phyloP scores from a whole-genome alignment of 2,888 invertebrate species.

The Sphaeridia pumilis region DNA sequence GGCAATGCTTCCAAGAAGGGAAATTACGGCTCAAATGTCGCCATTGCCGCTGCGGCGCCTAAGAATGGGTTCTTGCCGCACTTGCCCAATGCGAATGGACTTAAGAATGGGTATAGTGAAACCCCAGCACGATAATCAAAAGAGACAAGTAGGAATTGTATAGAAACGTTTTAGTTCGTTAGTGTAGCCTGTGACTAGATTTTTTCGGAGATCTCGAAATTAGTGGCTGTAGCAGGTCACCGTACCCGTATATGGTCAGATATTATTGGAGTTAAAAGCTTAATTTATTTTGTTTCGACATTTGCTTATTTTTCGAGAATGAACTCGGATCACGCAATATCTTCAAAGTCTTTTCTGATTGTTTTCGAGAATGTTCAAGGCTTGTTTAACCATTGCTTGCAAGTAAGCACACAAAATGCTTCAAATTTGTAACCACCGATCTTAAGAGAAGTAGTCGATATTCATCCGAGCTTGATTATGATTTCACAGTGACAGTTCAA shows the following conservation, averaged over 20 bases:
- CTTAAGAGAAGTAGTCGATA: background rate
- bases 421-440: conserved; percentile 1
- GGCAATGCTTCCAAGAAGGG: conserved; percentile 7
- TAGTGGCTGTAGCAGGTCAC: too few relatives aligned
- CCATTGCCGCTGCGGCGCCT: background rate
- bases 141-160: too few relatives aligned
- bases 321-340: too few relatives aligned
- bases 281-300: background rate
- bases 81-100: background rate
- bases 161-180: background rate
- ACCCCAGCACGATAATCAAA: background rate
- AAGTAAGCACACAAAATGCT: too few relatives aligned
- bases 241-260: too few relatives aligned
- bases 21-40: background rate
- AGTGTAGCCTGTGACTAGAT: background rate
- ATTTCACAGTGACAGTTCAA: too few relatives aligned
- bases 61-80: background rate
- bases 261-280: too few relatives aligned
- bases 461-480: background rate
- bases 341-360: too few relatives aligned
- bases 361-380: too few relatives aligned
- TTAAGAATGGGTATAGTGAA: background rate
- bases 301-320: background rate
- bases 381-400: too few relatives aligned
- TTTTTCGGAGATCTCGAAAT: too few relatives aligned